Evolutionary conservation across 2,113 vertebrate species (phyloP).

Genomic region (Silurus meridionalis): DNA sequence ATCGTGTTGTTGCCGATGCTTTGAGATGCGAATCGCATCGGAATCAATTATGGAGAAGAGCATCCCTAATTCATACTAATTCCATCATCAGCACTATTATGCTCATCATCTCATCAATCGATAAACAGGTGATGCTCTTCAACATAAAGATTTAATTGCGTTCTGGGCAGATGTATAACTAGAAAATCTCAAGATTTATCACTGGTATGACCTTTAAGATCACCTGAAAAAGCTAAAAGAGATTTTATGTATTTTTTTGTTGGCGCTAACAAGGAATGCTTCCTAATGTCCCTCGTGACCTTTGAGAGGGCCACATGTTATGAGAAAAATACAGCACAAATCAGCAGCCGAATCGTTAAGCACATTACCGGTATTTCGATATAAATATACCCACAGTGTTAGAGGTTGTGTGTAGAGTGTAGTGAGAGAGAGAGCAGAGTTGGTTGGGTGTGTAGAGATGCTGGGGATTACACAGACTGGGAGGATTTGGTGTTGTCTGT

Average conservation of each 20-base stretch:
- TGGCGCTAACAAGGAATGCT: not conserved
- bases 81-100: not conserved
- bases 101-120: not conserved
- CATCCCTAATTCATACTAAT: not conserved
- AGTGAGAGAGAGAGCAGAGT: not conserved
- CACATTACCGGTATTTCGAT: not conserved
- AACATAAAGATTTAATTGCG: not conserved
- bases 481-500: slow-evolving; percentile 8
- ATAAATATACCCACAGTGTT: not conserved
- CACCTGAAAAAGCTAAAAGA: not conserved
- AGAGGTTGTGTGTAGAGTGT: no score
- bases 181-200: not conserved
- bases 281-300: not conserved
- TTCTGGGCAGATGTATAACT: not conserved
- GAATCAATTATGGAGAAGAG: no score
- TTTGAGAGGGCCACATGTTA: not conserved
- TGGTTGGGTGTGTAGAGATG: not conserved
- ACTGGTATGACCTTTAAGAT: not conserved
- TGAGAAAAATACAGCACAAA: not conserved
- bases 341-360: not conserved
- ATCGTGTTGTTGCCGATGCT: no score
- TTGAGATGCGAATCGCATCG: no score
- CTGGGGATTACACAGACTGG: not conserved
- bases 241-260: not conserved
- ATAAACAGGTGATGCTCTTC: not conserved